A percentile compares a stretch with the other conserved stretches of the same genome.
phyloP scores from a whole-genome alignment of 2,113 vertebrate species.

The Oxyruncus cristatus region DNA sequence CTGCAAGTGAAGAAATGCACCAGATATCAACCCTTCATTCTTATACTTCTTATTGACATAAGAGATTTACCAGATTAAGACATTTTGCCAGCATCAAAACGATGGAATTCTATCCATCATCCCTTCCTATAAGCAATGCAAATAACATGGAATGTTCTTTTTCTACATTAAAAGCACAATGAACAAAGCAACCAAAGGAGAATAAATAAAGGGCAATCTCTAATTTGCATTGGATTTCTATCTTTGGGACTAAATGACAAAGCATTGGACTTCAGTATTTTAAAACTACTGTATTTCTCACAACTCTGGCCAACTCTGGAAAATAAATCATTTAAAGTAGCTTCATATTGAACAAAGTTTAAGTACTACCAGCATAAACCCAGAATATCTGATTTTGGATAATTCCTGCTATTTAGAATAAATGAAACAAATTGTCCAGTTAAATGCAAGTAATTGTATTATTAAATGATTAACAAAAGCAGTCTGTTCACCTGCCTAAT shows the following conservation, averaged over 20 bases:
- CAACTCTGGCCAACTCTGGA: neutral
- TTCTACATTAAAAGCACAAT: neutral
- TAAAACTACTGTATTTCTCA: neutral
- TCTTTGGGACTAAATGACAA: neutral
- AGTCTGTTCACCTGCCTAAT: neutral
- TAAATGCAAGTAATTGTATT: neutral
- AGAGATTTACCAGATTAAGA: neutral
- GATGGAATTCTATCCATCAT: neutral
- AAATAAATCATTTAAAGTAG: neutral
- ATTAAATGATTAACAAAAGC: neutral
- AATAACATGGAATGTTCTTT: neutral
- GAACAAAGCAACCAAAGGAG: neutral
- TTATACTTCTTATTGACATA: neutral
- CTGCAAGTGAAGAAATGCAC: neutral
- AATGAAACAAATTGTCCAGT: neutral
- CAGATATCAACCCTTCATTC: neutral
- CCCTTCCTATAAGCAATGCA: neutral
- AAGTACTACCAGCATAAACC: neutral
- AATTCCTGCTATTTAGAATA: neutral
- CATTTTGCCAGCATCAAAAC: neutral
- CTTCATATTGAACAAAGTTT: neutral
- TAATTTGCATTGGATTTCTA: neutral
- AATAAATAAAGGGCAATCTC: neutral
- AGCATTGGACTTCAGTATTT: neutral
- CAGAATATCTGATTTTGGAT: neutral